These are phyloP conservation scores for Hemitrygon akajei DNA, from an alignment of 2,797 vertebrate genomes.

Conservation along the genomic window DNA sequence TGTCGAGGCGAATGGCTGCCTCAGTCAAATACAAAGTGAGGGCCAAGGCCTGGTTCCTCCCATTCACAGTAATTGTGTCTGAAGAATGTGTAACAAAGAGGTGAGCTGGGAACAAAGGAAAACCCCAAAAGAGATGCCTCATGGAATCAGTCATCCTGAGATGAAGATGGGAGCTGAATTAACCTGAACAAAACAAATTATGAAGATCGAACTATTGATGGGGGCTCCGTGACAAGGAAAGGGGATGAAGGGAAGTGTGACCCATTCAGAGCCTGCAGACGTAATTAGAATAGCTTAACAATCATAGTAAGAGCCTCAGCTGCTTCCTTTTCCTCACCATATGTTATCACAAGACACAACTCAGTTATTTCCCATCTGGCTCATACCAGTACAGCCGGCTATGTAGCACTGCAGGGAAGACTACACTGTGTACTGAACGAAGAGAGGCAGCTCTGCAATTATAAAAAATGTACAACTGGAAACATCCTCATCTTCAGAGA, in stretches of 20 bases:
- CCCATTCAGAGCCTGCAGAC: neutral
- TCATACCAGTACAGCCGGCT: neutral
- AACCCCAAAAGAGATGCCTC: neutral
- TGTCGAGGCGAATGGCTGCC: neutral
- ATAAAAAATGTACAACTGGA: neutral
- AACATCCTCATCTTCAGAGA: neutral
- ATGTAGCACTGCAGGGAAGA: constrained; percentile 10
- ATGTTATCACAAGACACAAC: constrained; percentile 26
- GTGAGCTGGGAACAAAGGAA: neutral
- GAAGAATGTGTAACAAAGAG: neutral
- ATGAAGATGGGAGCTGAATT: constrained; percentile 1
- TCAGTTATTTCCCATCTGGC: constrained; percentile 11
- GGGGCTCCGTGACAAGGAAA: neutral
- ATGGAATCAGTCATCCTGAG: neutral
- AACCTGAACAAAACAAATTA: neutral
- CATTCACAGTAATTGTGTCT: neutral
- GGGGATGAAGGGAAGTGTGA: constrained; percentile 8
- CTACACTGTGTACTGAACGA: neutral
- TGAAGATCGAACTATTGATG: constrained; percentile 1
- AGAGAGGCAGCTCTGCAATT: neutral
- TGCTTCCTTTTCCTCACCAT: constrained; percentile 34
- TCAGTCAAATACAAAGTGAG: constrained; percentile 10
- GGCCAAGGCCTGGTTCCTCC: neutral
- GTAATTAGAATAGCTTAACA: constrained; percentile 17
- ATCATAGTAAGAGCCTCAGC: constrained; percentile 17